Evolutionary conservation across 1,140 invertebrate genomes (phyloP), one percentile per base, ranked within the genome.

Genomic region (Nilaparvata lugens): DNA sequence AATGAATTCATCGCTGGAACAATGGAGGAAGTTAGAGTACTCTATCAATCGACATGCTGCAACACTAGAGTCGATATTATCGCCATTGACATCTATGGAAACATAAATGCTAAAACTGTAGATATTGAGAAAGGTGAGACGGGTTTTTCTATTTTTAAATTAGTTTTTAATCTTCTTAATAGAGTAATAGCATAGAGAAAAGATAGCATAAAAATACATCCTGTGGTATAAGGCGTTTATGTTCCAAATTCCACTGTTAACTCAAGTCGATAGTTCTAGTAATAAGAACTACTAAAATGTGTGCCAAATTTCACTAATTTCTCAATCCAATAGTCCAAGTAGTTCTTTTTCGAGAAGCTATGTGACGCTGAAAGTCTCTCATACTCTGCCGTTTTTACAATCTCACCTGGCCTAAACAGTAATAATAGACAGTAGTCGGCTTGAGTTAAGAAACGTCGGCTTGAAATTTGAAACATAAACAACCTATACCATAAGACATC

Each of bases 1-100:
- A 51, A 56, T 14, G 58, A 57, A 52, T 63, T 63, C 51, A 63
- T 63, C n/a, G 62, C 55, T 19, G 62, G 62, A 9, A 56, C 58
- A 28, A 60, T 23, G 42, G 62, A 63, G 13, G 28, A 25, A 23
- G 53, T 63, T 19, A 11, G 25, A 14, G 58, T 57, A 16, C 48
- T 56, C 25, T 60, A 60, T 28, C 21, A 42, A 40, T 58, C 62
- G 1, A 58, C 23, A 13, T 63, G 62, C 43, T 63, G 62, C 43
- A 23, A 52, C 11, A 60, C 62, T 18, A 63, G 60, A 38, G 28
- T 60, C 9, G 57, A 60, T 16, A 60, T 63, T 18, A 63, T 48
- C 14, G 62, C 58, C 23, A 60, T 18, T 28, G 62, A 63, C 43
- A n/a, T 60, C 14, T 38, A 28, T n/a, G 62, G 62, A 24, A 63